Evolutionary conservation across 2,888 invertebrate species (phyloP).

Genomic region (Drosophila ochracea): DNA sequence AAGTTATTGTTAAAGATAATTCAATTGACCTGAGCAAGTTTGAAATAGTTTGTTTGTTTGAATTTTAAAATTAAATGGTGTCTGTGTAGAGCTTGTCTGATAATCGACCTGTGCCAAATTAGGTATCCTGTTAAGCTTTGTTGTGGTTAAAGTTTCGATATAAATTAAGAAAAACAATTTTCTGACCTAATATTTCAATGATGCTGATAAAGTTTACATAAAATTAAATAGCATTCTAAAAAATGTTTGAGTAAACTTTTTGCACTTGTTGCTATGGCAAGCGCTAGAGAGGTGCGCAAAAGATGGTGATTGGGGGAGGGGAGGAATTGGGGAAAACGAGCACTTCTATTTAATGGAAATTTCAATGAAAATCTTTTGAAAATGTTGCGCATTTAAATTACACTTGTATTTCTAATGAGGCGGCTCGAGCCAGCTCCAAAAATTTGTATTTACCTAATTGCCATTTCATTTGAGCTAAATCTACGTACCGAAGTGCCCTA

Average conservation of each 20-base stretch:
- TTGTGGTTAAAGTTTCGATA: constrained; percentile 1
- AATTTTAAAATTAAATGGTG: background rate
- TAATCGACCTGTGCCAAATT: background rate
- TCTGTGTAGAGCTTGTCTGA: background rate
- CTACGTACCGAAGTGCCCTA: constrained; percentile 14
- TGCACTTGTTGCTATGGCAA: constrained; percentile 45
- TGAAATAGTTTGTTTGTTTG: background rate
- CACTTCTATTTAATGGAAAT: constrained; percentile 36
- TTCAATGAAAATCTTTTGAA: constrained; percentile 50
- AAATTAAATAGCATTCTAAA: constrained; percentile 25
- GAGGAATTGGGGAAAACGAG: constrained; percentile 3
- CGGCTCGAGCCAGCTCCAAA: constrained; percentile 18
- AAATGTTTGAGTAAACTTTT: constrained; percentile 25
- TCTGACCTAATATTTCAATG: constrained; percentile 44
- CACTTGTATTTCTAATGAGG: constrained; percentile 54
- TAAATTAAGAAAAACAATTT: constrained; percentile 36
- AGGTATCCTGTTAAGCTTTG: too few species aligned
- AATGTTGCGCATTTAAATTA: constrained; percentile 57
- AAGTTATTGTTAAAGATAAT: background rate
- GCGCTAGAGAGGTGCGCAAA: background rate
- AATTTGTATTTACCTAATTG: constrained; percentile 52
- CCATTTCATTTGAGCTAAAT: constrained; percentile 48
- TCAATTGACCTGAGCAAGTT: background rate
- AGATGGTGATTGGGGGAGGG: background rate
- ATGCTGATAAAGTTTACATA: constrained; percentile 14